Base-by-base conservation (phyloP, 2,797 vertebrate species). In the Hippoglossus hippoglossus region DNA sequence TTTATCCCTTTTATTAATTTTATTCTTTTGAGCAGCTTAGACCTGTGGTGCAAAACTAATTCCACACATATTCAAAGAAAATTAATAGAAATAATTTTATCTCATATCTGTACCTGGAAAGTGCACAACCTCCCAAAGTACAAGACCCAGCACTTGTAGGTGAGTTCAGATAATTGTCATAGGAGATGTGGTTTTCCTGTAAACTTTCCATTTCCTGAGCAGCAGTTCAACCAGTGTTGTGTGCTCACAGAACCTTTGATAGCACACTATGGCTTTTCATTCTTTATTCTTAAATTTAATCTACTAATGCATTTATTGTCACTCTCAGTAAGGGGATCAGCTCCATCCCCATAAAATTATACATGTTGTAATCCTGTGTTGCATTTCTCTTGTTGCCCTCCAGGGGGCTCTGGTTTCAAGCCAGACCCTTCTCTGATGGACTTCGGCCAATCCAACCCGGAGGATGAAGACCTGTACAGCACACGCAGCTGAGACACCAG, bases 381-480 rank as follows among this genome's bases (percentile, higher is more conserved):
- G 80, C 58, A 25, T 69, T 87, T 77, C 67, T 63, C 36, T 67
- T 73, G 31, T 15, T 62, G 55, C 2, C 79, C 87, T 82, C 44
- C 80, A 92, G 92, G 71, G 68, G 88, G 80, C 79, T 47, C 83
- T 57, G 28, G 63, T 70, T 88, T 84, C 71, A 81, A 86, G 74
- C 13, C 86, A 13, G 79, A 93, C 71, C 80, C 89, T 0, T 63
- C 89, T 41, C 54, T 93, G 11, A 81, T 91, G 91, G 91, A 93
- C 74, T 93, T 90, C 1, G 93, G 97, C 39, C 96, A 98, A 81
- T 96, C 96, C 73, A 93, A 58, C 90, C 96, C 96, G 0, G 96
- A 97, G 87, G 97, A 98, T 66, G 87, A 86, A 83, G 97, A 98
- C 90, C 88, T 98, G 94, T 98, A 98, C 91, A 97, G 94, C 90